phyloP scores from a whole-genome alignment of 2,113 vertebrate species.

The Echinops telfairi region DNA sequence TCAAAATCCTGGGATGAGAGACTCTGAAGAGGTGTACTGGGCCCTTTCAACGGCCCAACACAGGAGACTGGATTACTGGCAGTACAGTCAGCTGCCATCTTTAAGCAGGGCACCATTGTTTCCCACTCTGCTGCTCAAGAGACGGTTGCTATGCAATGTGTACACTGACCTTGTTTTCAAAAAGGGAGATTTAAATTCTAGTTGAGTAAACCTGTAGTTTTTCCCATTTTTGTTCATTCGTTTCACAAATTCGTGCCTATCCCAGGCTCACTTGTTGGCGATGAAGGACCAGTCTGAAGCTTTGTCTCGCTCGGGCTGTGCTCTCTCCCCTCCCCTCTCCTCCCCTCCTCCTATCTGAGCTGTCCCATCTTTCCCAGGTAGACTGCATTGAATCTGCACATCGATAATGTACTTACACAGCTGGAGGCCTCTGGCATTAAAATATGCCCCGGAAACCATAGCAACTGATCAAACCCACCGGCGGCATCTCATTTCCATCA shows the following conservation, averaged over 20 bases:
- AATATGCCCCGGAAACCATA: conserved; percentile 5
- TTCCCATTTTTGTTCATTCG: neutral
- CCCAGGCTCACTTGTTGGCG: neutral
- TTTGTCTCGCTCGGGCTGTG: neutral
- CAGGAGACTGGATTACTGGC: neutral
- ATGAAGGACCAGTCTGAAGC: neutral
- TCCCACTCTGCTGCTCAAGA: neutral
- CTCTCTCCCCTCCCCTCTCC: neutral
- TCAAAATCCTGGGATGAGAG: neutral
- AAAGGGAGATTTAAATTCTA: neutral
- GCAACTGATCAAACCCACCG: conserved; percentile 39
- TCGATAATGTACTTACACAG: neutral
- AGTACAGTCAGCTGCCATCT: neutral
- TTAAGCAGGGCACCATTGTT: neutral
- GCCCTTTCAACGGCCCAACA: neutral
- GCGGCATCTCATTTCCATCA: conserved; percentile 3
- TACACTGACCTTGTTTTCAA: neutral
- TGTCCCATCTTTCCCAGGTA: neutral
- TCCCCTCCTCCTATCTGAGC: neutral
- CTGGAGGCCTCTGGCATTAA: conserved; percentile 9
- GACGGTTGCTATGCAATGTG: neutral
- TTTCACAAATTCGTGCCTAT: neutral
- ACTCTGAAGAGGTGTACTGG: neutral
- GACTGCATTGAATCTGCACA: neutral
- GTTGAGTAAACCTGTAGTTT: neutral